Percentiles rank a stretch among this genome's conserved stretches.
Evolutionary conservation across 2,113 vertebrate species (phyloP).

Genomic region (Ictidomys tridecemlineatus): DNA sequence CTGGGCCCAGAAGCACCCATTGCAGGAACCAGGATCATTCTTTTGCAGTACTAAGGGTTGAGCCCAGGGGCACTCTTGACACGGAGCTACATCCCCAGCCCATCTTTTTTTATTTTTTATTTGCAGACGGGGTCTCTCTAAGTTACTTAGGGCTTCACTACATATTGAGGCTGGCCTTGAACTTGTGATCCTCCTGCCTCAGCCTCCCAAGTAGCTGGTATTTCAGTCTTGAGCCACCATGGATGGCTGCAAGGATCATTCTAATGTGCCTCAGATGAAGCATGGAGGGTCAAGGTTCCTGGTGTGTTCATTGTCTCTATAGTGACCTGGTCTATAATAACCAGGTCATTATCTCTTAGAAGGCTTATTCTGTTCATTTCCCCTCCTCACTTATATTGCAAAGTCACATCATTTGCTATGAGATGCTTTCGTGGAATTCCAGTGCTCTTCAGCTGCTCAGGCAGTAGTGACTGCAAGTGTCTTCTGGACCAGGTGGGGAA

Average conservation of each 20-base stretch:
- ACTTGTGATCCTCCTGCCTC: not conserved
- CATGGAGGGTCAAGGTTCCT: no score
- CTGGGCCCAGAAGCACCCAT: not conserved
- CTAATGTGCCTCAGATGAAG: not conserved
- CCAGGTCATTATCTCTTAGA: not conserved
- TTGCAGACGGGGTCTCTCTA: not conserved
- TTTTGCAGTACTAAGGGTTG: not conserved
- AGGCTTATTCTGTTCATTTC: constrained; percentile 31
- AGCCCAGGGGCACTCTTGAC: not conserved
- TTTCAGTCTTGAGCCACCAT: not conserved
- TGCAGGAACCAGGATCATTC: no score
- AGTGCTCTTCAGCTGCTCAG: not conserved
- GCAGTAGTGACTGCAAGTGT: not conserved
- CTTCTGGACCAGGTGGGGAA: constrained; percentile 21
- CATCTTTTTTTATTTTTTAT: not conserved
- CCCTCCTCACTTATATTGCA: not conserved
- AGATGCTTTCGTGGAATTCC: not conserved
- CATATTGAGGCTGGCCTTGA: not conserved
- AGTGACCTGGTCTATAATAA: no score
- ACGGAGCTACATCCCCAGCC: not conserved
- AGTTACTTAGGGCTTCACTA: not conserved
- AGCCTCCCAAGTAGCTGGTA: not conserved
- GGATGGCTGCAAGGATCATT: no score
- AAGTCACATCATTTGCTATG: constrained; percentile 10
- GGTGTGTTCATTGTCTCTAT: not conserved